Evolutionary conservation across 2,888 invertebrate species (phyloP), one percentile per base, ranked within the genome.

Genomic region (Dasypogon diadema): DNA sequence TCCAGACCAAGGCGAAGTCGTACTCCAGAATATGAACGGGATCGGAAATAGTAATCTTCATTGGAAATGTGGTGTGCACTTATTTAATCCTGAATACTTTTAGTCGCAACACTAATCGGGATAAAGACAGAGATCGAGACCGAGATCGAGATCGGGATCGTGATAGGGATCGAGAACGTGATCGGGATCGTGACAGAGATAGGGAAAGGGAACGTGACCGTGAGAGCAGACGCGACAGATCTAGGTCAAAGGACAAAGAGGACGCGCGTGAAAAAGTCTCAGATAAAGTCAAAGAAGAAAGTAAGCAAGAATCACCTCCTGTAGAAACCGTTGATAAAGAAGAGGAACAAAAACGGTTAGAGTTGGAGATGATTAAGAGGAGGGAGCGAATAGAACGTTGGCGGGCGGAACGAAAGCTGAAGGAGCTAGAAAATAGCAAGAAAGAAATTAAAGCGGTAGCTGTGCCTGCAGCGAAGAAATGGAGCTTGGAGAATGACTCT

Each of bases 401-500:
- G 98, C 89, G 98, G 56, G 95, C 96, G 0, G 97, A 98, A 81
- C 90, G 97, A 12, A 97, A 97, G 84, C 93, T 95, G 79, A 93
- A 93, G 81, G 94, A 95, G 82, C 85, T 95, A 46, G 94, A 95
- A 83, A 90, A 91, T 4, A 92, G 91, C 3, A 94, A 93, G 83
- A 93, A 93, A 81, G 94, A 94, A 78, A 91, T 93, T 81, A 91
- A 91, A 77, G 89, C 90, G 24, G 88, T 90, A 30, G 85, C 91
- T 56, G 84, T 90, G 87, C 88, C 89, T 0, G 84, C 88, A 21
- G 85, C 88, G 0, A 97, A 97, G 86, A 95, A 96, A 83, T 98
- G 98, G 96, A 97, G 96, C 75, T 87, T 98, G 74, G 97, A 98
- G 85, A 97, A 98, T 85, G 98, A 99, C 83, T 97, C 96, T 78